Evolutionary conservation across 2,113 vertebrate genomes (phyloP).

Genomic region (Marmota monax): DNA sequence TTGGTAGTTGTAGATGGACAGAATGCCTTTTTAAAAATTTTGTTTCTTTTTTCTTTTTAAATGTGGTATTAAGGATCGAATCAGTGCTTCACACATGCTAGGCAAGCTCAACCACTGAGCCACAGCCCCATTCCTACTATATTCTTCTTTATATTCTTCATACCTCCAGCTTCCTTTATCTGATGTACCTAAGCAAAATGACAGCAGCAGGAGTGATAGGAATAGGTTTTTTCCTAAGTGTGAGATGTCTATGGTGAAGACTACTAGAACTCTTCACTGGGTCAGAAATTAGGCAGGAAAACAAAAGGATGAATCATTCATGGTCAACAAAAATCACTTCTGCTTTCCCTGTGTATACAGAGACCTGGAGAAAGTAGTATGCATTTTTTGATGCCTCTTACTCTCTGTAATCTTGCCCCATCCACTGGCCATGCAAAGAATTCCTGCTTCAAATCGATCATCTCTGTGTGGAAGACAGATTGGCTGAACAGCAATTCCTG

Average conservation of each 20-base stretch:
- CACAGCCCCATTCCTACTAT: too few species aligned
- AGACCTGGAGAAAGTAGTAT: background rate
- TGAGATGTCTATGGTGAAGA: background rate
- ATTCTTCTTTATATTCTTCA: background rate
- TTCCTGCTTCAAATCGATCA: conserved; percentile 18
- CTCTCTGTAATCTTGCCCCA: conserved; percentile 19
- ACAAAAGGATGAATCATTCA: background rate
- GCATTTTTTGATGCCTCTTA: background rate
- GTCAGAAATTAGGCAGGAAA: background rate
- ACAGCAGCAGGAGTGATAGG: background rate
- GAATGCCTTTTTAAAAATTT: too few species aligned
- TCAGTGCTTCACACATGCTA: too few species aligned
- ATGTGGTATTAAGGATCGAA: too few species aligned
- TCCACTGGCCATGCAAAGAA: background rate
- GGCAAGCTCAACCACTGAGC: too few species aligned
- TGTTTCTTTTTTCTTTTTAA: too few species aligned
- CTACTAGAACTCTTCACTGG: background rate
- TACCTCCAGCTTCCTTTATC: background rate
- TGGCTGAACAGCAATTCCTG: background rate
- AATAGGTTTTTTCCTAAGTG: background rate
- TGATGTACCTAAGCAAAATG: background rate
- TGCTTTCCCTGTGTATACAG: background rate
- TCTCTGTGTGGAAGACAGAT: background rate
- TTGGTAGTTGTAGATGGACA: too few species aligned
- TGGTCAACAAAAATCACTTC: background rate